phyloP scores from a whole-genome alignment of 2,797 vertebrate species.

The Buceros bicornis region DNA sequence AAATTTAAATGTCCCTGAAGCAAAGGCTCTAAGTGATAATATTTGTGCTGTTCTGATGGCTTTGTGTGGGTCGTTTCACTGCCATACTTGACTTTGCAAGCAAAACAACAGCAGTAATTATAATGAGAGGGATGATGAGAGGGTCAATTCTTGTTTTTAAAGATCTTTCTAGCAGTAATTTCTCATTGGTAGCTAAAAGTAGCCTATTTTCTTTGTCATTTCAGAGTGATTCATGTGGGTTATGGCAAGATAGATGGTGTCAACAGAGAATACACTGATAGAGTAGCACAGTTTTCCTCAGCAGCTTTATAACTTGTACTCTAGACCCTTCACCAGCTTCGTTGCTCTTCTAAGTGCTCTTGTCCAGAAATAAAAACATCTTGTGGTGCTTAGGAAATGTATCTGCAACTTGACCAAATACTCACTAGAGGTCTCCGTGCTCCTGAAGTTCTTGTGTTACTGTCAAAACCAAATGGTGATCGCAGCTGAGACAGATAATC shows the following conservation, averaged over 20 bases:
- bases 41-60: not conserved
- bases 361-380: not conserved
- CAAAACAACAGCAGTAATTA: not conserved
- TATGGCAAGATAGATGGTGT: not conserved
- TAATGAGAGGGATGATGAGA: not conserved
- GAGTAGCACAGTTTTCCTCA: not conserved
- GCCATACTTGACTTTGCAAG: not conserved
- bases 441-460: constrained; percentile 21
- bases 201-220: not conserved
- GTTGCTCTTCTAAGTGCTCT: not conserved
- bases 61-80: not conserved
- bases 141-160: not conserved
- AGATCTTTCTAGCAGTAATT: not conserved
- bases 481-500: not conserved
- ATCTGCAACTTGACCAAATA: constrained; percentile 36
- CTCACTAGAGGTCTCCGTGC: constrained; percentile 80
- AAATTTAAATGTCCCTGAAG: not conserved
- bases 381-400: not conserved
- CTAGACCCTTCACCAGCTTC: not conserved
- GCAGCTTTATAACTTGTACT: not conserved
- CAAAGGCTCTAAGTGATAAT: not conserved
- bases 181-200: not conserved
- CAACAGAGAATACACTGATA: not conserved
- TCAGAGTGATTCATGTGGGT: not conserved
- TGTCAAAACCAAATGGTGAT: not conserved